These are phyloP conservation scores for Larimichthys crocea DNA, from an alignment of 2,113 vertebrate species.

Conservation along the genomic window DNA sequence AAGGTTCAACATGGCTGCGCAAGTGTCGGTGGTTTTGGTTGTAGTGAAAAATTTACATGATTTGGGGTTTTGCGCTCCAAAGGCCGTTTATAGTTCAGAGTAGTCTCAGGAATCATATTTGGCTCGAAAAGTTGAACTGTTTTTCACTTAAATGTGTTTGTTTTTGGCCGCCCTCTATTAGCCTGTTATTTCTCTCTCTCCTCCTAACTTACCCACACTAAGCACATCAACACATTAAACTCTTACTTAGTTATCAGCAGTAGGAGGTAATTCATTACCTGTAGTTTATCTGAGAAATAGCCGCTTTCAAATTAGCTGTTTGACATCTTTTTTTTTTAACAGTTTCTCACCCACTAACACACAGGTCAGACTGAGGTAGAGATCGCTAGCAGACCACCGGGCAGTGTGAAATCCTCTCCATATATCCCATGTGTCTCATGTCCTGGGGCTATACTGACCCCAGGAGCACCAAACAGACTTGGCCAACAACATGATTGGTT, in stretches of 20 bases:
- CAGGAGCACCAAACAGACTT: constrained; percentile 65
- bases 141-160: constrained; percentile 33
- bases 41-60: constrained; percentile 25
- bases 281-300: not conserved
- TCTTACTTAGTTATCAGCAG: constrained; percentile 63
- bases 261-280: not conserved
- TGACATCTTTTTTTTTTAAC: constrained; percentile 18
- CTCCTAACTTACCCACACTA: not conserved
- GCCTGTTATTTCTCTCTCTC: not conserved
- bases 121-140: constrained; percentile 24
- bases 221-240: constrained; percentile 61
- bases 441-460: constrained; percentile 77
- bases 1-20: constrained; percentile 63
- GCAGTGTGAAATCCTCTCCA: constrained; percentile 52
- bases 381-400: constrained; percentile 70
- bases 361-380: constrained; percentile 51
- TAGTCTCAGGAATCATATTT: constrained; percentile 29
- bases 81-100: constrained; percentile 40
- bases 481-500: constrained; percentile 75
- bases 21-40: constrained; percentile 46
- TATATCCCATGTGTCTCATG: constrained; percentile 71
- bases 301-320: constrained; percentile 21
- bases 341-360: constrained; percentile 23
- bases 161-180: constrained; percentile 29
- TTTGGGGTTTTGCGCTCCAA: constrained; percentile 12